Evolutionary conservation across 2,888 invertebrate species (phyloP).

Genomic region (Molanna angustata): DNA sequence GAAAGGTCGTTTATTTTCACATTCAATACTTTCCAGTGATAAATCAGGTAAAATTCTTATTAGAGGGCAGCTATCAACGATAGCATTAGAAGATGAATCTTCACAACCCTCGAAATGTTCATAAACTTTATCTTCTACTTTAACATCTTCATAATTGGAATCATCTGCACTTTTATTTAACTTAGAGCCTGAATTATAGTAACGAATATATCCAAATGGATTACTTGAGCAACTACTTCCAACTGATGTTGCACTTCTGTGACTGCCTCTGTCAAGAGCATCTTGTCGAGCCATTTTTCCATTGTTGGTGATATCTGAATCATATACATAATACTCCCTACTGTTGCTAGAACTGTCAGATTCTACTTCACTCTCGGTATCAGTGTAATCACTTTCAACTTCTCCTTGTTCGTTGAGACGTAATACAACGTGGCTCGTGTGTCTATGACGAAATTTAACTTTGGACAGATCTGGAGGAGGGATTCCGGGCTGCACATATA

Average conservation of each 20-base stretch:
- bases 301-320: slow-evolving; percentile 34
- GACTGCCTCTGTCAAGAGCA: slow-evolving; percentile 54
- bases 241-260: slow-evolving; percentile 48
- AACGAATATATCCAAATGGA: slow-evolving; percentile 66
- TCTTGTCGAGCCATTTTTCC: slow-evolving; percentile 58
- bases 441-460: slow-evolving; percentile 47
- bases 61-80: slow-evolving; percentile 18
- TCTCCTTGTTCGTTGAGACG: slow-evolving; percentile 49
- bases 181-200: slow-evolving; percentile 53
- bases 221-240: slow-evolving; percentile 59
- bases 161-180: slow-evolving; percentile 42
- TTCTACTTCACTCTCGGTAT: slow-evolving; percentile 46
- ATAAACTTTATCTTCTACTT: not conserved
- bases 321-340: slow-evolving; percentile 35
- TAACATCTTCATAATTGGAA: not conserved
- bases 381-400: slow-evolving; percentile 45
- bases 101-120: slow-evolving; percentile 43
- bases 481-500: slow-evolving; percentile 61
- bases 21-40: slow-evolving; percentile 11
- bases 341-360: slow-evolving; percentile 46
- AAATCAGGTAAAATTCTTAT: slow-evolving; percentile 24
- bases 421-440: slow-evolving; percentile 49
- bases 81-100: slow-evolving; percentile 42
- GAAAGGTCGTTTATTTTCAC: slow-evolving; percentile 41
- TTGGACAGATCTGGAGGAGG: slow-evolving; percentile 51